A percentile compares a stretch with the other conserved stretches of the same genome.
These are phyloP conservation scores for Orthonyx spaldingii DNA, from an alignment of 2,113 vertebrate species.

Conservation along the genomic window DNA sequence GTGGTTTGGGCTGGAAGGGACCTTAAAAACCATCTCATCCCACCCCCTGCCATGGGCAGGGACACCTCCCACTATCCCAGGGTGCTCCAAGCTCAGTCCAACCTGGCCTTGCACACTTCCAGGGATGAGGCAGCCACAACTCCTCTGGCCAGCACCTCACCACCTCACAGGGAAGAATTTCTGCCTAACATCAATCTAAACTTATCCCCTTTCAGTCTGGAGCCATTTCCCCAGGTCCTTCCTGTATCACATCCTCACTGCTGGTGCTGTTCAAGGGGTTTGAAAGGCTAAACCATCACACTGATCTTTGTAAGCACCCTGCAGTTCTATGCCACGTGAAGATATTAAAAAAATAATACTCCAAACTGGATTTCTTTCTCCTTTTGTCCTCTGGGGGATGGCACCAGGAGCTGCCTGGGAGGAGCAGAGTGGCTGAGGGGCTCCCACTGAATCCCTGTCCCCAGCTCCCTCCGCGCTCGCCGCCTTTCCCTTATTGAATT, in stretches of 20 bases:
- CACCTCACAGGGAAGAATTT: neutral
- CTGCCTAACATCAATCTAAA: neutral
- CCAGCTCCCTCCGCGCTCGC: conserved; percentile 19
- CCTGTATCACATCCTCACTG: neutral
- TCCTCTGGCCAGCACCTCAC: neutral
- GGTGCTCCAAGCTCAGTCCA: fast-evolving
- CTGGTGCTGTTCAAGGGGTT: neutral
- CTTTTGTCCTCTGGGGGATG: neutral
- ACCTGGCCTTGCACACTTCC: fast-evolving
- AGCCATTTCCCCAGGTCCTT: neutral
- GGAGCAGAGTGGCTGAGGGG: neutral
- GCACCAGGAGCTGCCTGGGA: neutral
- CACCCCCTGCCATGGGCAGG: neutral
- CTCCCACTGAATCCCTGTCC: neutral
- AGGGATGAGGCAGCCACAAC: neutral
- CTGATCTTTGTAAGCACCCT: neutral
- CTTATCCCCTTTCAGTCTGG: neutral
- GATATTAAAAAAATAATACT: neutral
- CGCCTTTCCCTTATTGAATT: conserved; percentile 76
- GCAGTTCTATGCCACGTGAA: neutral
- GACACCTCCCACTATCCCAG: neutral
- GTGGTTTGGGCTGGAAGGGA: neutral
- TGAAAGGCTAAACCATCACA: neutral
- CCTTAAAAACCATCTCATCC: neutral
- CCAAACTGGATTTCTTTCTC: neutral